Base-by-base conservation (phyloP, 2,888 invertebrate genomes). In the Atherix ibis region DNA sequence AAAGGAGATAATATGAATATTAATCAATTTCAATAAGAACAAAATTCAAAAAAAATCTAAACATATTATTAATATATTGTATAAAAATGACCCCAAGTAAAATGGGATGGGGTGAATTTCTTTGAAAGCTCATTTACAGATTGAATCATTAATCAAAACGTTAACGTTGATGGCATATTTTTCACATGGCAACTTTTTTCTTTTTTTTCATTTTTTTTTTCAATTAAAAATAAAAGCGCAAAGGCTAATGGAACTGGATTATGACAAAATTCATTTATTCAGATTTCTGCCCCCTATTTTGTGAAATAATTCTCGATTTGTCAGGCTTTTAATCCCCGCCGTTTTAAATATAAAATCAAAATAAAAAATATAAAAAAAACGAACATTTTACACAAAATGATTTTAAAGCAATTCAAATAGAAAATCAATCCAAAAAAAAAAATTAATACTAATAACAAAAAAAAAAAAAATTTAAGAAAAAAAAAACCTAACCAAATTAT, bases 241-340 rank as follows among this genome's bases (percentile, higher is more conserved):
- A 33, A 18, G 32, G 39, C 5, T 35, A 38, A 4, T 8, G 24
- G 28, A 26, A 31, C 13, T 27, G 3, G 22, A 38, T 19, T 8
- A 42, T n/a, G 48, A 49, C 50, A 16, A 36, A 31, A 30, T 32
- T 52, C 47, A 46, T 53, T 51, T 49, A 45, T 51, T 54, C 54
- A 56, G 51, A 44, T 33, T 36, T 41, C 47, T 53, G 51, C 46
- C 40, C 48, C 56, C 55, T 50, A 45, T 41, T 43, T 34, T 32
- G 27, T 45, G 32, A 42, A 49, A 52, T 49, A 52, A 57, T 59
- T 61, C 60, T 61, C 60, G 62, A 61, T 58, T 61, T 61, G 60
- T 54, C 56, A 61, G 60, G 60, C 62, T 61, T 61, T 61, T 48
- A 38, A 37, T 47, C 48, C 52, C 51, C 51, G 37, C 37, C 34